A percentile compares a stretch with the other conserved stretches of the same genome.
These are phyloP conservation scores for Brachionichthys hirsutus DNA, from an alignment of 2,113 vertebrate genomes.

Conservation along the genomic window DNA sequence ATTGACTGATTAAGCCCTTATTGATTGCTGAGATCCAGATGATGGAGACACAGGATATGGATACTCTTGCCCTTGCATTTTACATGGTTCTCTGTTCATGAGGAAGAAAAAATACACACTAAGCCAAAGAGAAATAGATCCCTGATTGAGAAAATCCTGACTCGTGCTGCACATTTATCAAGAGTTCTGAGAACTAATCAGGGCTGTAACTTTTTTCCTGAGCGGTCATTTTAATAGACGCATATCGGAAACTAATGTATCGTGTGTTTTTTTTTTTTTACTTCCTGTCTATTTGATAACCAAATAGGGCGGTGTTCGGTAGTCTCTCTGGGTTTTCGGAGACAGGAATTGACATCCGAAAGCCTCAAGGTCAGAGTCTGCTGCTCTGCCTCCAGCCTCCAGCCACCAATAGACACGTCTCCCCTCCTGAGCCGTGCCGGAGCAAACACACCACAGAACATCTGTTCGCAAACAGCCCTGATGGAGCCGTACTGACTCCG, in stretches of 20 bases:
- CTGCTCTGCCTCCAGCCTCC: constrained; percentile 62
- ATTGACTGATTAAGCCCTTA: constrained; percentile 81
- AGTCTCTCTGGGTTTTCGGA: constrained; percentile 38
- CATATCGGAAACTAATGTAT: constrained; percentile 16
- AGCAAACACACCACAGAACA: constrained; percentile 94
- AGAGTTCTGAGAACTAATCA: constrained; percentile 10
- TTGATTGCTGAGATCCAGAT: constrained; percentile 74
- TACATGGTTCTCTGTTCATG: constrained; percentile 45
- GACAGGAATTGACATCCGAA: constrained; percentile 67
- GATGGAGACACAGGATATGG: constrained; percentile 66
- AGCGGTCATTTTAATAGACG: constrained; percentile 8
- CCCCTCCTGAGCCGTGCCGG: constrained; percentile 92
- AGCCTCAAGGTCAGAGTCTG: constrained; percentile 80
- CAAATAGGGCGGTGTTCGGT: constrained; percentile 23
- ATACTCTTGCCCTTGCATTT: constrained; percentile 64
- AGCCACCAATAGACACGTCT: constrained; percentile 90
- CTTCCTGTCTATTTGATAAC: constrained; percentile 30
- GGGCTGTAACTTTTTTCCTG: constrained; percentile 9
- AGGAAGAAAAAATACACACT: constrained; percentile 17
- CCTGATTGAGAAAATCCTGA: constrained; percentile 18
- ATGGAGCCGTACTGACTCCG: constrained; percentile 92
- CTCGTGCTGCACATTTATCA: constrained; percentile 19
- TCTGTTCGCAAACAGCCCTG: constrained; percentile 99
- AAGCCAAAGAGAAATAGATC: constrained; percentile 22
- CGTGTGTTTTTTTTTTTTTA: constrained; percentile 27